Evolutionary conservation across 2,888 invertebrate species (phyloP).

Genomic region (Nycteola revayana): DNA sequence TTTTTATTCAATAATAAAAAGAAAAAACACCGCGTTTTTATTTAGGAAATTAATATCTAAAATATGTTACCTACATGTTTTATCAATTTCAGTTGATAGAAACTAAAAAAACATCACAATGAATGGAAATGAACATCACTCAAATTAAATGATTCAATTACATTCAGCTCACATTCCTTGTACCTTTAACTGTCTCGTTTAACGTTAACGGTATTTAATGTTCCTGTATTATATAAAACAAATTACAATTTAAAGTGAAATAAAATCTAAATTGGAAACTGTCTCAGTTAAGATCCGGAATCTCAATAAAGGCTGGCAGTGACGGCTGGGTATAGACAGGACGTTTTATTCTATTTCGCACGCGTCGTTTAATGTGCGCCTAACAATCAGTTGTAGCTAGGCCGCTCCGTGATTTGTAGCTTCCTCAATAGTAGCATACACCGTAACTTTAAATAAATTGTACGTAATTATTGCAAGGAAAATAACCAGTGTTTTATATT

Average conservation of each 20-base stretch:
- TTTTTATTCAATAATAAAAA: no score
- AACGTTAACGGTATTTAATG: no score
- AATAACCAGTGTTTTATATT: not conserved
- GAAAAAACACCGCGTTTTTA: no score
- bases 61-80: no score
- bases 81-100: no score
- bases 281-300: conserved; percentile 23
- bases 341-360: conserved; percentile 52
- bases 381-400: conserved; percentile 53
- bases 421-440: conserved; percentile 37
- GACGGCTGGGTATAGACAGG: conserved; percentile 31
- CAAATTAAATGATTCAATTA: no score
- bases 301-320: conserved; percentile 36
- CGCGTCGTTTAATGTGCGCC: conserved; percentile 53
- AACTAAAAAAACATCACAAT: no score
- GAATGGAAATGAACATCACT: no score
- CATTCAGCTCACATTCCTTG: no score
- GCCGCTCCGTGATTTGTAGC: conserved; percentile 35
- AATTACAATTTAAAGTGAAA: conserved; percentile 26
- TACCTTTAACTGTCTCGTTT: no score
- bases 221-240: no score
- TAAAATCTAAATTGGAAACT: conserved; percentile 27
- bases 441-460: not conserved
- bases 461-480: not conserved
- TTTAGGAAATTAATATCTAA: no score